Evolutionary conservation across 1,140 invertebrate genomes (phyloP).

Genomic region (Heliconius congener): DNA sequence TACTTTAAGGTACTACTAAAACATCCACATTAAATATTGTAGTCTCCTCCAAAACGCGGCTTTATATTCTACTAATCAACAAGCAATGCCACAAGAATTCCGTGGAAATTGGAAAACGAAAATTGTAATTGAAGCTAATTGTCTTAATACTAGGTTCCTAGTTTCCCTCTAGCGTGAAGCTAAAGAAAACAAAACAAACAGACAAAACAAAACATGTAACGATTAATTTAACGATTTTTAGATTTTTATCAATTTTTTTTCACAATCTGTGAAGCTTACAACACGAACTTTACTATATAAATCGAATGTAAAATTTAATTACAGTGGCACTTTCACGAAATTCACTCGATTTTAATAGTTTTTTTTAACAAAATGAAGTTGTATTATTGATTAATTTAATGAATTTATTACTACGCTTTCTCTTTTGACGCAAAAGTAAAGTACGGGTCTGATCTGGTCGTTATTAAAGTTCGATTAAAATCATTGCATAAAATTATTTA

Average conservation of each 20-base stretch:
- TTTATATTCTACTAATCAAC: too few relatives aligned
- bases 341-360: constrained; percentile 26
- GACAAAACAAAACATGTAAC: too few relatives aligned
- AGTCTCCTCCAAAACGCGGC: too few relatives aligned
- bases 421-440: constrained; percentile 29
- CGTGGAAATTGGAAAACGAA: too few relatives aligned
- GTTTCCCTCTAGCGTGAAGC: too few relatives aligned
- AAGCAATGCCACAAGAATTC: too few relatives aligned
- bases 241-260: not conserved
- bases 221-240: not conserved
- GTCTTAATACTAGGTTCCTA: too few relatives aligned
- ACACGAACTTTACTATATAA: constrained; percentile 3
- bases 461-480: constrained; percentile 29
- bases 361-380: constrained; percentile 24
- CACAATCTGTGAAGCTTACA: not conserved
- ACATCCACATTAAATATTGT: too few relatives aligned
- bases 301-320: not conserved
- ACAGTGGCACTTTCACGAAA: constrained; percentile 28
- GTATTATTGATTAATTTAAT: constrained; percentile 41
- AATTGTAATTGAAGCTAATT: too few relatives aligned
- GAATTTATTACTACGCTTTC: constrained; percentile 31
- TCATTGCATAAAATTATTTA: constrained; percentile 19
- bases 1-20: too few relatives aligned
- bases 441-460: constrained; percentile 12
- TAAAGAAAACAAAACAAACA: not conserved